Evolutionary conservation across 1,140 invertebrate genomes (phyloP).

Genomic region (Pogonus chalceus): DNA sequence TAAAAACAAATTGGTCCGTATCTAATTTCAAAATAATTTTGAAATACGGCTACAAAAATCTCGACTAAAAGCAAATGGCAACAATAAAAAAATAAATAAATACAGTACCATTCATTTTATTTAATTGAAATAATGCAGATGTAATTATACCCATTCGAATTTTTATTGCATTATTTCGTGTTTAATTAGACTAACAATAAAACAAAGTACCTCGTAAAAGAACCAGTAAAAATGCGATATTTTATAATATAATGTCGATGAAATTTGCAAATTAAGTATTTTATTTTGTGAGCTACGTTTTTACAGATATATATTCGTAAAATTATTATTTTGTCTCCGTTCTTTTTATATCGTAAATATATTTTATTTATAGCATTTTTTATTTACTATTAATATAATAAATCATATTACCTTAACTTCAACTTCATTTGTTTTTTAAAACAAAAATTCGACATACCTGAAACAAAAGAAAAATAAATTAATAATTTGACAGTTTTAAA

Average conservation of each 20-base stretch:
- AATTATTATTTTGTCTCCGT: no score
- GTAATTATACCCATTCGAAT: not conserved
- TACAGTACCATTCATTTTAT: not conserved
- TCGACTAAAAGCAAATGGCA: not conserved
- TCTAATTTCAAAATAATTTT: not conserved
- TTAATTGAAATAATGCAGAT: not conserved
- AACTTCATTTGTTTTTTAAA: no score
- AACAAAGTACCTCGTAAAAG: not conserved
- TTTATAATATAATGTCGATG: not conserved
- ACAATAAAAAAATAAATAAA: not conserved
- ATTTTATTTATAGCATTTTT: no score
- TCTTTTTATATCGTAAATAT: no score
- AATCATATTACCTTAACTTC: no score
- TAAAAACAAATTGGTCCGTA: not conserved
- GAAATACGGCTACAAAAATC: not conserved
- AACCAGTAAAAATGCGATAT: not conserved
- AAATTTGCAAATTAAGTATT: not conserved
- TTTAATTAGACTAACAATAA: not conserved
- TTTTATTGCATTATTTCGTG: not conserved
- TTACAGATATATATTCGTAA: no score
- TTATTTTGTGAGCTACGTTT: not conserved
- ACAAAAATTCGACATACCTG: no score
- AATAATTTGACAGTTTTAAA: no score
- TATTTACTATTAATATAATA: no score
- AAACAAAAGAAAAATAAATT: no score